Evolutionary conservation across 2,888 invertebrate genomes (phyloP).

Genomic region (Agrilus cyanescens): DNA sequence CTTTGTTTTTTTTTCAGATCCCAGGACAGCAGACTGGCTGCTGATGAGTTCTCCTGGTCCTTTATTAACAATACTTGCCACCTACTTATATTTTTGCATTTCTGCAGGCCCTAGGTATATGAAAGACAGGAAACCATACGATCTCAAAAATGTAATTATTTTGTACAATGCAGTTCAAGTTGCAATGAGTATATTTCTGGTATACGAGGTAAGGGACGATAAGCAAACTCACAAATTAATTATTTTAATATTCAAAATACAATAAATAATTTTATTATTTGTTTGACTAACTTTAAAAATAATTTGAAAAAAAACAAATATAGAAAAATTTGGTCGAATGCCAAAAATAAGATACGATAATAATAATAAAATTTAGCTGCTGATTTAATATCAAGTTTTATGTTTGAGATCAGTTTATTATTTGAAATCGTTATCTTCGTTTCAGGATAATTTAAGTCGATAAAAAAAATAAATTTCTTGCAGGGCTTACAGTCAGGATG

Average conservation of each 20-base stretch:
- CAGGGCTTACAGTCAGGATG: conserved; percentile 31
- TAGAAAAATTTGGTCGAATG: background rate
- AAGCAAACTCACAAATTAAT: conserved; percentile 5
- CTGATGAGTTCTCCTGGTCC: conserved; percentile 60
- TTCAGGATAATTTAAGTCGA: too few species aligned
- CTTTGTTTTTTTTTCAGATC: conserved; percentile 40
- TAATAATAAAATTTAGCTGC: too few species aligned
- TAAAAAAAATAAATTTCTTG: conserved; percentile 9
- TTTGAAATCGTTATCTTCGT: too few species aligned
- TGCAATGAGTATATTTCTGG: conserved; percentile 64
- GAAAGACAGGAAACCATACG: conserved; percentile 73
- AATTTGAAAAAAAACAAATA: too few species aligned
- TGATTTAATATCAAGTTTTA: too few species aligned
- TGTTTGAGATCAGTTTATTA: too few species aligned
- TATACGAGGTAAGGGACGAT: conserved; percentile 51
- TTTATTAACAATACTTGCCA: conserved; percentile 48
- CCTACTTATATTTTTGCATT: conserved; percentile 61
- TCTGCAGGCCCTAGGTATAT: conserved; percentile 76
- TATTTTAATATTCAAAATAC: background rate
- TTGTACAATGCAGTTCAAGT: conserved; percentile 82
- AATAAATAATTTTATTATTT: background rate
- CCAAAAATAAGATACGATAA: too few species aligned
- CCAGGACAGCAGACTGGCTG: conserved; percentile 60
- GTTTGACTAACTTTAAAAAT: too few species aligned
- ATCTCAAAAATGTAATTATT: conserved; percentile 63